These are phyloP conservation scores for Merops nubicus DNA, from an alignment of 2,113 vertebrate genomes.

Conservation along the genomic window DNA sequence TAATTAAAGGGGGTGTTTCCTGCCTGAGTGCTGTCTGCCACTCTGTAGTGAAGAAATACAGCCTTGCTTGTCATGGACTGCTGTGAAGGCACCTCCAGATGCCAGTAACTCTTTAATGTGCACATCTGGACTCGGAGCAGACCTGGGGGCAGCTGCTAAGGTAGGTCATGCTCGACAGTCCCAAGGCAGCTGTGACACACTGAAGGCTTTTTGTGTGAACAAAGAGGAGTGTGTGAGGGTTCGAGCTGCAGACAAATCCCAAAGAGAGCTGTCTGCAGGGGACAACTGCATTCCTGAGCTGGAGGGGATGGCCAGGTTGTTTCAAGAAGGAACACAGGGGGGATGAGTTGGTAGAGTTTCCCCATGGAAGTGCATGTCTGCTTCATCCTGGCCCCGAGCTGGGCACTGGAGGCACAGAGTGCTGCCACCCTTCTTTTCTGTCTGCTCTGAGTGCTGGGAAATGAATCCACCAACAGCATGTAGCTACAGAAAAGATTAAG, in stretches of 20 bases:
- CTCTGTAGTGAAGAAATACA: background rate
- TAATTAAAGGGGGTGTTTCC: background rate
- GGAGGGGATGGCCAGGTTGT: background rate
- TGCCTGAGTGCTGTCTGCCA: background rate
- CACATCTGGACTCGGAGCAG: background rate
- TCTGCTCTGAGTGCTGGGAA: background rate
- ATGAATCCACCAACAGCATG: background rate
- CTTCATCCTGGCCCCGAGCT: background rate
- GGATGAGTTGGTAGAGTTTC: rapidly evolving
- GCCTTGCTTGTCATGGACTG: background rate
- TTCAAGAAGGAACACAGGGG: background rate
- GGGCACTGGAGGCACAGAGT: background rate
- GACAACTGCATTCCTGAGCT: background rate
- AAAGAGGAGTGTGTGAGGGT: background rate
- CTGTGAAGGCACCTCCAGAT: background rate
- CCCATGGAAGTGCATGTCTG: background rate
- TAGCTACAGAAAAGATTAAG: background rate
- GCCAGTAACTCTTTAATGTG: background rate
- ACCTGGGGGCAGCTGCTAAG: background rate
- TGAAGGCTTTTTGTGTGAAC: background rate
- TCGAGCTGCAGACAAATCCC: background rate
- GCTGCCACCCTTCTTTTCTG: background rate
- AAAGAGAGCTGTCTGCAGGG: background rate
- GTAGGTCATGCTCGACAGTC: rapidly evolving
- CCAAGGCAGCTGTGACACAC: rapidly evolving